These are phyloP conservation scores for Phocoena sinus DNA, from an alignment of 2,113 vertebrate genomes.

Conservation along the genomic window DNA sequence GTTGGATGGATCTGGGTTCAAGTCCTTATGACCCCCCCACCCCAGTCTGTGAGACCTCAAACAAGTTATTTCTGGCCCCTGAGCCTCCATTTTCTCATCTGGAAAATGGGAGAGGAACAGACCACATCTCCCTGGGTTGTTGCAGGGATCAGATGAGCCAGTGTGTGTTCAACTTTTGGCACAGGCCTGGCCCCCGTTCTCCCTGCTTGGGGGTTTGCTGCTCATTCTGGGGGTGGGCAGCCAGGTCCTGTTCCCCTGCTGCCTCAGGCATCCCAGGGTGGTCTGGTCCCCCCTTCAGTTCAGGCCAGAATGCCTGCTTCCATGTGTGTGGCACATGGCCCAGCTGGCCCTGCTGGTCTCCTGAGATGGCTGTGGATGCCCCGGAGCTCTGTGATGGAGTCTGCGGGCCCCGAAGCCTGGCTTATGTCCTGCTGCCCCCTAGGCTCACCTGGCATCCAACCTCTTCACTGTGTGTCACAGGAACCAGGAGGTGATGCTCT, in stretches of 20 bases:
- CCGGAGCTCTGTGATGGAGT: background rate
- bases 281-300: background rate
- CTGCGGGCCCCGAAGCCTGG: background rate
- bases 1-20: background rate
- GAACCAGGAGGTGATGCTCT: fast-evolving
- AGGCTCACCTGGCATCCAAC: too few relatives aligned
- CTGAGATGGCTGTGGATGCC: background rate
- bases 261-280: background rate
- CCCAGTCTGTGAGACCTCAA: background rate
- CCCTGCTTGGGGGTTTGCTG: background rate
- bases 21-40: background rate
- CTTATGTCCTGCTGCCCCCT: background rate
- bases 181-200: background rate
- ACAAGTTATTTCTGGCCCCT: background rate
- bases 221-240: background rate
- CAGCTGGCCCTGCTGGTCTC: background rate
- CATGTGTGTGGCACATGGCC: fast-evolving
- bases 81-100: background rate
- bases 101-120: background rate
- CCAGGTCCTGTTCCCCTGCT: background rate
- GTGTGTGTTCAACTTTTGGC: background rate
- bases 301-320: background rate
- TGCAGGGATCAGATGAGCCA: too few relatives aligned
- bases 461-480: fast-evolving
- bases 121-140: background rate